A percentile compares a stretch with the other conserved stretches of the same genome.
These are phyloP conservation scores for Ectropis crepuscularia DNA, from an alignment of 2,888 invertebrate species.

Conservation along the genomic window DNA sequence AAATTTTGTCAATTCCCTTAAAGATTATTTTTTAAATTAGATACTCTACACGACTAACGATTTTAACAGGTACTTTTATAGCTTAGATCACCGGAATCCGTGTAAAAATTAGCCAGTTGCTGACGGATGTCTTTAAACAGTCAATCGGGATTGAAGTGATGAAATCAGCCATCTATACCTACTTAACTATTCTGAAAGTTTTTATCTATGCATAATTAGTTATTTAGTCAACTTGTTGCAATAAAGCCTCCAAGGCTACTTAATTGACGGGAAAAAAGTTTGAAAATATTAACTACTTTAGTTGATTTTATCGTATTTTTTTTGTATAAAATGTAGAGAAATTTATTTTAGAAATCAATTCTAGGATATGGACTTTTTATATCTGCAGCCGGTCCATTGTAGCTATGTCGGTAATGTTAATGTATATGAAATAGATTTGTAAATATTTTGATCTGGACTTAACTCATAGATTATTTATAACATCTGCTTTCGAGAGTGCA, in stretches of 20 bases:
- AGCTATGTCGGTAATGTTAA: slow-evolving; percentile 41
- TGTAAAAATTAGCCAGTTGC: background rate
- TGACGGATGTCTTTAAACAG: background rate
- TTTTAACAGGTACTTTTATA: no score
- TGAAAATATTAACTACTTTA: slow-evolving; percentile 60
- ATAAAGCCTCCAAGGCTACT: slow-evolving; percentile 75
- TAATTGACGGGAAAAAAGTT: slow-evolving; percentile 41
- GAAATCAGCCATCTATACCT: slow-evolving; percentile 32
- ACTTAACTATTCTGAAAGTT: slow-evolving; percentile 47
- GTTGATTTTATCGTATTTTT: slow-evolving; percentile 67
- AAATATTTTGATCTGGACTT: slow-evolving; percentile 76
- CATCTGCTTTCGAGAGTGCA: slow-evolving; percentile 59
- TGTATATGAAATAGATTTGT: slow-evolving; percentile 60
- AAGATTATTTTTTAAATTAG: no score
- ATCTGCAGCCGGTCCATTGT: slow-evolving; percentile 49
- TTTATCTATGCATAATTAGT: slow-evolving; percentile 69
- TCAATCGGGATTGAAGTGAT: background rate
- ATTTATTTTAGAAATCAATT: slow-evolving; percentile 62
- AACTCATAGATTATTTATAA: slow-evolving; percentile 49
- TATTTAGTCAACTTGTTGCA: slow-evolving; percentile 74
- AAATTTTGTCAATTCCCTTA: no score
- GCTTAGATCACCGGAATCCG: no score
- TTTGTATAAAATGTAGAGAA: slow-evolving; percentile 63
- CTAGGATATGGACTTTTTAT: slow-evolving; percentile 51
- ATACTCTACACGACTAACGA: no score